Percentiles rank a stretch among this genome's conserved stretches.
phyloP scores from a whole-genome alignment of 2,888 invertebrate species.

The Drosophila recens region DNA sequence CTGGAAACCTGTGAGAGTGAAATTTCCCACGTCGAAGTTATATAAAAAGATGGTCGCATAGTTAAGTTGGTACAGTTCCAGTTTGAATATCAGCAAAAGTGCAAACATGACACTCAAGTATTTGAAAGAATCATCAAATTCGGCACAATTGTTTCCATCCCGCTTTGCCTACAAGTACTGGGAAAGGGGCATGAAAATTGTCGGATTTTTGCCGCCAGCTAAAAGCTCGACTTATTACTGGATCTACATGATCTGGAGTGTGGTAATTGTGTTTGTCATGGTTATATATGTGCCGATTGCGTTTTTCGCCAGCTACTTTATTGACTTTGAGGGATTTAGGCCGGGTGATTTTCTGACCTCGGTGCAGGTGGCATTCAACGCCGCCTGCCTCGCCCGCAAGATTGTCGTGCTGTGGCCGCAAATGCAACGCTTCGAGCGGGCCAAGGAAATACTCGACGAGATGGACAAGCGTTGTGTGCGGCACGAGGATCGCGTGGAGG shows the following conservation, averaged over 20 bases:
- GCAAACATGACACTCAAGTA: conserved; percentile 37
- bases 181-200: conserved; percentile 32
- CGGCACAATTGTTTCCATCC: conserved; percentile 25
- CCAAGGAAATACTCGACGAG: conserved; percentile 29
- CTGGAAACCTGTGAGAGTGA: conserved; percentile 9
- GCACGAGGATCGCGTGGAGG: conserved; percentile 1
- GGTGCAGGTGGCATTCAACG: conserved; percentile 40
- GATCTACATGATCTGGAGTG: conserved; percentile 12
- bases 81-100: background rate
- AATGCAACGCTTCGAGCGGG: conserved; percentile 34
- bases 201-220: conserved; percentile 40
- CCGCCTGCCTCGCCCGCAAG: conserved; percentile 16
- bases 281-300: conserved; percentile 40
- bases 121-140: conserved; percentile 9
- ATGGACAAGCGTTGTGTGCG: conserved; percentile 42
- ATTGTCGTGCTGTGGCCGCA: conserved; percentile 6
- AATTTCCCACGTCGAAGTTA: background rate
- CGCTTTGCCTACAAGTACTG: conserved; percentile 42
- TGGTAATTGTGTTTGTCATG: background rate
- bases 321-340: conserved; percentile 29
- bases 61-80: conserved; percentile 19
- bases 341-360: conserved; percentile 41
- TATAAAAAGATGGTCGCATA: conserved; percentile 20
- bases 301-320: conserved; percentile 40
- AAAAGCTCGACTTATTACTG: background rate